phyloP scores from a whole-genome alignment of 2,888 invertebrate species.

The Ichneumoninae sp. region DNA sequence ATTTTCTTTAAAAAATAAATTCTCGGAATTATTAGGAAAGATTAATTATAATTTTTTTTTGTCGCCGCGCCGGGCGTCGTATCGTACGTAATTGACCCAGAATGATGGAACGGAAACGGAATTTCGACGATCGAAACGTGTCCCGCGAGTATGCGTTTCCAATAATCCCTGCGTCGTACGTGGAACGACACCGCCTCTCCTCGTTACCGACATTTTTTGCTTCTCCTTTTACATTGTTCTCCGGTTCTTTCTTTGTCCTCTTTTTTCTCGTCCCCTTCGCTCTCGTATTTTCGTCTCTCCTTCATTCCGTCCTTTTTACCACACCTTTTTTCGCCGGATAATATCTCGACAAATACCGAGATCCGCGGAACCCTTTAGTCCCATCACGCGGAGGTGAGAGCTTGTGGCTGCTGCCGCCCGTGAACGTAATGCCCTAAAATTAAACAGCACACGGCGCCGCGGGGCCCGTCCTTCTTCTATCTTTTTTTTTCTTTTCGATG shows the following conservation, averaged over 20 bases:
- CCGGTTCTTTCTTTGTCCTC: not conserved
- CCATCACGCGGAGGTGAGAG: slow-evolving; percentile 37
- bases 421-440: slow-evolving; percentile 78
- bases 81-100: not conserved
- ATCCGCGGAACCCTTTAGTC: slow-evolving; percentile 73
- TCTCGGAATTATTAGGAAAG: not conserved
- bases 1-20: not conserved
- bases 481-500: slow-evolving; percentile 8
- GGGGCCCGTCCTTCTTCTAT: slow-evolving; percentile 60
- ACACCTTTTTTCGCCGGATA: slow-evolving; percentile 68
- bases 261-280: slow-evolving; percentile 44
- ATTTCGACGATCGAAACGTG: not conserved
- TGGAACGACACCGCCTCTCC: slow-evolving; percentile 73
- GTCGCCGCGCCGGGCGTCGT: not conserved
- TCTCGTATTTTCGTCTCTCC: slow-evolving; percentile 46
- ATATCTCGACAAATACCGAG: slow-evolving; percentile 77
- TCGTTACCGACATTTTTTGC: slow-evolving; percentile 70
- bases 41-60: not conserved
- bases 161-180: slow-evolving; percentile 55
- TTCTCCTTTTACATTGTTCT: slow-evolving; percentile 3
- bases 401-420: slow-evolving; percentile 54
- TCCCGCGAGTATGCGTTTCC: slow-evolving; percentile 10
- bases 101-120: not conserved
- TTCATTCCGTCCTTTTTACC: slow-evolving; percentile 13
- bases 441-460: slow-evolving; percentile 76